phyloP scores from a whole-genome alignment of 2,888 invertebrate genomes.

The Meandrusa payeni region DNA sequence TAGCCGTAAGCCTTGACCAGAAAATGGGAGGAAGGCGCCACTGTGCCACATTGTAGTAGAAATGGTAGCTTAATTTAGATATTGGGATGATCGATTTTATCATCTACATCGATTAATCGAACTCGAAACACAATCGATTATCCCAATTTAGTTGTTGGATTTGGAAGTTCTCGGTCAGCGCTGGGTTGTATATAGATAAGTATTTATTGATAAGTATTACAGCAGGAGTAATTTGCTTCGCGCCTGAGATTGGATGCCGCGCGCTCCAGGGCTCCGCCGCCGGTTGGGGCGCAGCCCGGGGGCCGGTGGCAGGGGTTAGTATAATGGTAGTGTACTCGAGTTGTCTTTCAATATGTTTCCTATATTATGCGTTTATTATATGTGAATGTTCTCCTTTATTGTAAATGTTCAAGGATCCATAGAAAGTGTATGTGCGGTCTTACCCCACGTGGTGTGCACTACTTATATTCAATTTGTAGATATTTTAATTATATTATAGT shows the following conservation, averaged over 20 bases:
- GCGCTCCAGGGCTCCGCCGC: conserved; percentile 17
- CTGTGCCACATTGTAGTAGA: conserved; percentile 23
- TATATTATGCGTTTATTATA: conserved; percentile 78
- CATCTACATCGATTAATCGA: no score
- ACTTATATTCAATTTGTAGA: conserved; percentile 78
- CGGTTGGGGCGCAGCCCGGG: conserved; percentile 15
- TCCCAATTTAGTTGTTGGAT: conserved; percentile 28
- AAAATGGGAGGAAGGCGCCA: conserved; percentile 11
- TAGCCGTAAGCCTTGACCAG: conserved; percentile 25
- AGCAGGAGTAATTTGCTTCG: conserved; percentile 64
- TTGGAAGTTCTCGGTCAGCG: conserved; percentile 32
- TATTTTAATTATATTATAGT: conserved; percentile 80
- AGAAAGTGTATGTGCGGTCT: conserved; percentile 54
- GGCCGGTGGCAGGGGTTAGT: conserved; percentile 22
- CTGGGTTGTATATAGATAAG: conserved; percentile 66
- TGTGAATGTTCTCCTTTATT: conserved; percentile 78
- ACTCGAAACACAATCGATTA: no score
- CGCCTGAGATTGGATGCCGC: conserved; percentile 51
- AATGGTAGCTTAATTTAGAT: conserved; percentile 36
- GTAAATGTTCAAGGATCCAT: conserved; percentile 70
- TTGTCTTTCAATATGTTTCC: conserved; percentile 73
- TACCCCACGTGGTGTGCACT: conserved; percentile 72
- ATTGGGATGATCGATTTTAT: no score
- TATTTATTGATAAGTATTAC: conserved; percentile 70
- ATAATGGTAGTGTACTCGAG: conserved; percentile 49